Evolutionary conservation across 2,113 vertebrate genomes (phyloP), one percentile per base, ranked within the genome.

Genomic region (Craseonycteris thonglongyai): DNA sequence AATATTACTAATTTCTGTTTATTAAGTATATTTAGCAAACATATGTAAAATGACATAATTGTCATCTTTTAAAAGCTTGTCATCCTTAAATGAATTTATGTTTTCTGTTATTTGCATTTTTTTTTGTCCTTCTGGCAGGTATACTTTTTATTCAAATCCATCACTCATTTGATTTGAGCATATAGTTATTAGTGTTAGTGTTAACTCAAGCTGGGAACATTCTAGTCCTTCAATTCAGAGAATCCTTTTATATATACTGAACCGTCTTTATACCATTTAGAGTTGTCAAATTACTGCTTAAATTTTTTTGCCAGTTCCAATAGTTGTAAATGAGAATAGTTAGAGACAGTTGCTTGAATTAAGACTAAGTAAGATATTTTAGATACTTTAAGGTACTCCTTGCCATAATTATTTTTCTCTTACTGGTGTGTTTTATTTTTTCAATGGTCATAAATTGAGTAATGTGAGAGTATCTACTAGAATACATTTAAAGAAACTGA

Each of bases 361-460:
- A 95, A 93, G n/a, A 92, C 68, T 82, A 74, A 93, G 66, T 59
- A 61, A 91, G 38, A 22, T 74, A 87, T 40, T 93, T 88, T 86
- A 56, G 19, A 61, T 93, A 82, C 24, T 84, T 92, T 78, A 85
- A 59, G 47, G 7, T 59, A 65, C 18, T 95, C 10, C 42, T 78
- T 92, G 24, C 15, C 88, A 19, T 66, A 75, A 79, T 56, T 91
- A 80, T 87, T 85, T 80, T 88, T 65, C 3, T 51, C 33, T 54
- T 87, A 10, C 45, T 92, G 15, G 26, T 93, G 0, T 93, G 14
- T 87, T 90, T 95, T 35, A n/a, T 51, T 47, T 79, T 91, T 69
- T 38, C 66, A 51, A 18, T 76, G 51, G 13, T 75, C n/a, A 38
- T 93, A 81, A 89, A 82, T 76, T 89, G 79, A 82, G 1, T 87